phyloP scores from a whole-genome alignment of 2,888 invertebrate species.

The Apoderus coryli region DNA sequence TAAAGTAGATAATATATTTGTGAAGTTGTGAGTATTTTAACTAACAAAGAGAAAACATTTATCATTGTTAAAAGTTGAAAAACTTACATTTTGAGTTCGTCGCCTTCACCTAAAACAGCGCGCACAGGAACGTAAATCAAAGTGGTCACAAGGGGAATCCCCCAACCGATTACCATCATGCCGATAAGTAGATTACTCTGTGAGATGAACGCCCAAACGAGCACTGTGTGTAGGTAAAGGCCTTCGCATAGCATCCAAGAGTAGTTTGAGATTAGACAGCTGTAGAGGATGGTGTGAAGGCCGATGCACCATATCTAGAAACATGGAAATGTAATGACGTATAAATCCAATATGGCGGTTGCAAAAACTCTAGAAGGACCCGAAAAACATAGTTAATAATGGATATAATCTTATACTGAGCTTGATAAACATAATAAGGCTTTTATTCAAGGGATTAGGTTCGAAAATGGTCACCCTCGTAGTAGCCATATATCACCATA shows the following conservation, averaged over 20 bases:
- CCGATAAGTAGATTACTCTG: conserved; percentile 73
- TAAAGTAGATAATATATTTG: too few species aligned
- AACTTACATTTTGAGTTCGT: conserved; percentile 45
- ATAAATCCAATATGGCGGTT: too few species aligned
- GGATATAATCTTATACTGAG: too few species aligned
- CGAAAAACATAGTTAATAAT: too few species aligned
- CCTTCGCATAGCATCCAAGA: conserved; percentile 97
- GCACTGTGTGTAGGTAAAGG: conserved; percentile 82
- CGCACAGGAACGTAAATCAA: conserved; percentile 53
- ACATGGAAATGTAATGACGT: too few species aligned
- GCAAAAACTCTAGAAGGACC: too few species aligned
- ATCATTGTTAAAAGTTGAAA: background rate
- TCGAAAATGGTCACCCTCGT: too few species aligned
- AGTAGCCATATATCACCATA: too few species aligned
- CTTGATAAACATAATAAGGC: too few species aligned
- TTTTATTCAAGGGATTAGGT: too few species aligned
- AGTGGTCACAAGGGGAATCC: conserved; percentile 53
- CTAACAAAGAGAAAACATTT: too few species aligned
- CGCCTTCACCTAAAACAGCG: conserved; percentile 35
- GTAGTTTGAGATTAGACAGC: conserved; percentile 83
- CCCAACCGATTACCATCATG: conserved; percentile 78
- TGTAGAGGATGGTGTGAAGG: conserved; percentile 70
- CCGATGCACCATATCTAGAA: conserved; percentile 64
- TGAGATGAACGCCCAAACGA: conserved; percentile 81
- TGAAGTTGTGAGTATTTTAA: too few species aligned